phyloP scores from a whole-genome alignment of 2,888 invertebrate species.

The Morpho helenor region DNA sequence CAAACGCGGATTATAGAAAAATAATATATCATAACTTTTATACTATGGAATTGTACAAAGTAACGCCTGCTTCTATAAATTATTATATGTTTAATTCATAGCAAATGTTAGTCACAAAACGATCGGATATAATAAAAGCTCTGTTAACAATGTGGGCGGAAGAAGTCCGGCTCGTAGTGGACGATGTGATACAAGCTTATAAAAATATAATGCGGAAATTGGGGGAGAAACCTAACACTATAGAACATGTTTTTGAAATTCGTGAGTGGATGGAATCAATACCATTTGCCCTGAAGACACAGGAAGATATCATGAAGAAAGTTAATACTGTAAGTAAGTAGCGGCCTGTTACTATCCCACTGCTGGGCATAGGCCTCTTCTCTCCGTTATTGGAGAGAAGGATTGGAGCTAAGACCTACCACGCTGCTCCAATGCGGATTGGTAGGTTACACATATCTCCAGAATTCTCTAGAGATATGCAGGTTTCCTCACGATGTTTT shows the following conservation, averaged over 20 bases:
- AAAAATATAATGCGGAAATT: slow-evolving; percentile 81
- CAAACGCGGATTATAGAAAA: too few species aligned
- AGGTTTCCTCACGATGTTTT: too few species aligned
- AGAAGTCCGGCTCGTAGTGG: slow-evolving; percentile 82
- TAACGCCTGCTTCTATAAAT: too few species aligned
- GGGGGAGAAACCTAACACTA: slow-evolving; percentile 84
- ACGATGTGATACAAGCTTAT: slow-evolving; percentile 78
- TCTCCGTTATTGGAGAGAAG: too few species aligned
- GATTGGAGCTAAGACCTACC: too few species aligned
- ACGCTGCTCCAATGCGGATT: too few species aligned
- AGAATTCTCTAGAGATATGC: too few species aligned
- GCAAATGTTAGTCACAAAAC: slow-evolving; percentile 83
- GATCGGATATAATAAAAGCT: slow-evolving; percentile 83
- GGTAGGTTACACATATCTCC: too few species aligned
- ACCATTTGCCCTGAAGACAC: slow-evolving; percentile 82
- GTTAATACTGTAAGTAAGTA: slow-evolving; percentile 75
- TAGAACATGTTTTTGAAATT: slow-evolving; percentile 90
- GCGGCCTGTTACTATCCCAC: too few species aligned
- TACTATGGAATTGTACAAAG: too few species aligned
- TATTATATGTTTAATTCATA: slow-evolving; percentile 33
- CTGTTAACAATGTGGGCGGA: slow-evolving; percentile 86
- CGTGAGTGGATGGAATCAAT: slow-evolving; percentile 89
- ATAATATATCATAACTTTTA: too few species aligned
- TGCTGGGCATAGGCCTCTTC: too few species aligned
- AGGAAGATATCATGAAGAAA: slow-evolving; percentile 80